A percentile compares a stretch with the other conserved stretches of the same genome.
Conservation (phyloP, 2,113 vertebrate genomes). For the Petaurus breviceps region DNA sequence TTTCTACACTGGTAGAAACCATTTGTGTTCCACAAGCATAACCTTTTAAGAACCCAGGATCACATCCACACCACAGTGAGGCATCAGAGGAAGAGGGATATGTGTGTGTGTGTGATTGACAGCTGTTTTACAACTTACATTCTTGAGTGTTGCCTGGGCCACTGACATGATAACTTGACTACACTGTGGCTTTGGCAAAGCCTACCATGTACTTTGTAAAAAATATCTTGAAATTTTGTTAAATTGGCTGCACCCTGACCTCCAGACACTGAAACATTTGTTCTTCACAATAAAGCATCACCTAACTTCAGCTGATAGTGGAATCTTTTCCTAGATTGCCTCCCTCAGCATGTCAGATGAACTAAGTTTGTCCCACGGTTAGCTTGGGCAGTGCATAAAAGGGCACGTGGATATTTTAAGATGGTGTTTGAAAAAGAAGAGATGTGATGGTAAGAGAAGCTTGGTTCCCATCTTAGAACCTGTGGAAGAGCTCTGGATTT, state of each 20-base stretch:
- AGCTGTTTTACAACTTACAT: not conserved
- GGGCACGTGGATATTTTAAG: not conserved
- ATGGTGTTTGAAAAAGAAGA: not conserved
- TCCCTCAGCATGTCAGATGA: not conserved
- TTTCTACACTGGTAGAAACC: not conserved
- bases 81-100: not conserved
- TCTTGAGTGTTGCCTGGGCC: not conserved
- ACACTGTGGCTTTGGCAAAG: not conserved
- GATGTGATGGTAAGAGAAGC: not conserved
- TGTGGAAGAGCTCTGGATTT: not conserved
- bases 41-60: not conserved
- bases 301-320: not conserved
- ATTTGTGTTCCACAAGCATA: not conserved
- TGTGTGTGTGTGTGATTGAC: not conserved
- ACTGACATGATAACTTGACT: not conserved
- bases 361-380: not conserved
- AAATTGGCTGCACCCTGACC: rapidly evolving
- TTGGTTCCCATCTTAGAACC: not conserved
- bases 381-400: not conserved
- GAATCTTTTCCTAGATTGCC: not conserved
- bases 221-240: not conserved
- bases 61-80: not conserved
- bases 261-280: not conserved
- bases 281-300: not conserved
- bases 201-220: no score